Evolutionary conservation across 2,113 vertebrate species (phyloP).

Genomic region (Engraulis encrasicolus): DNA sequence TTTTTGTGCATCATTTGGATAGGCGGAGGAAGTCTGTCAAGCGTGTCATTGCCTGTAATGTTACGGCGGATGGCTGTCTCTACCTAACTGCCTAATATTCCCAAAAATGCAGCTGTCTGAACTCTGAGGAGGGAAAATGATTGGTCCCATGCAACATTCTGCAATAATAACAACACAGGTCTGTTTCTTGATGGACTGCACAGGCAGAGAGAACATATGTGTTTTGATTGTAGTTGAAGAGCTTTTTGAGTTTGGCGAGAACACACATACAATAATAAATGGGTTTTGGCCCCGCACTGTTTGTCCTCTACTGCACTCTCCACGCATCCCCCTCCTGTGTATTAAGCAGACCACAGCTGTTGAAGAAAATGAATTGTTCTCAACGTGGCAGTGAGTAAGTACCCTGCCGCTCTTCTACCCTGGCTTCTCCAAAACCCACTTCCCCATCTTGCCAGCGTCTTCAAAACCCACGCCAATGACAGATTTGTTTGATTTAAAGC

Average conservation of each 20-base stretch:
- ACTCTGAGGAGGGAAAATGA: no score
- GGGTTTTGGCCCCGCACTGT: not conserved
- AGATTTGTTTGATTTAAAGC: not conserved
- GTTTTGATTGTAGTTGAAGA: not conserved
- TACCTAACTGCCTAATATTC: no score
- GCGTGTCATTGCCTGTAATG: not conserved
- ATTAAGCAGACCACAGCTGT: slow-evolving; percentile 11
- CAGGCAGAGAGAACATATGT: not conserved
- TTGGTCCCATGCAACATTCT: no score
- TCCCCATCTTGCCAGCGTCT: not conserved
- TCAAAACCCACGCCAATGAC: not conserved
- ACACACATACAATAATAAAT: not conserved
- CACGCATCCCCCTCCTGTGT: not conserved
- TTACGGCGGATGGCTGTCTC: no score
- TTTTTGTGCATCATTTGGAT: not conserved
- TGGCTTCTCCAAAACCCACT: not conserved
- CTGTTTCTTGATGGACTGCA: not conserved
- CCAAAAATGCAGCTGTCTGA: no score
- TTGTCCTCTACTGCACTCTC: not conserved
- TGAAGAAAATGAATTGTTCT: not conserved
- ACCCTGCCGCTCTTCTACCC: not conserved
- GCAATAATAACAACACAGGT: not conserved
- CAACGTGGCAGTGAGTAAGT: not conserved
- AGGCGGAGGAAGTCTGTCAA: not conserved
- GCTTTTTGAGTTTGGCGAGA: not conserved